Conservation (phyloP, 2,888 invertebrate species). For the Neoscelio sp. region DNA sequence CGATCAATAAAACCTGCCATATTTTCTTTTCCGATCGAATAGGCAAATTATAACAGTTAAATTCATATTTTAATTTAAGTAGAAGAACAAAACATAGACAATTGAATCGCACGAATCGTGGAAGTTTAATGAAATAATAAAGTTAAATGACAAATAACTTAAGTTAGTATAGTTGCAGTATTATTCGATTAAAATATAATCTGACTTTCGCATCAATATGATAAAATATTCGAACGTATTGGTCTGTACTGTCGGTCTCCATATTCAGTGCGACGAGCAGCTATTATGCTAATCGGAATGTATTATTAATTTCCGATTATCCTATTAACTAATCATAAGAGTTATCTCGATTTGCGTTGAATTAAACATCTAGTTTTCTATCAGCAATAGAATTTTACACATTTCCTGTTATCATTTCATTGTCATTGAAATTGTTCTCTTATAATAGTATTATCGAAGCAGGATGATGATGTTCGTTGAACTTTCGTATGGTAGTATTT, state of each 20-base stretch:
- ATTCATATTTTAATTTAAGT: too few species aligned
- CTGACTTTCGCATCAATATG: constrained; percentile 9
- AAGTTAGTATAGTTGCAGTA: not conserved
- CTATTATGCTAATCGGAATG: constrained; percentile 12
- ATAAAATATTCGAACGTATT: constrained; percentile 7
- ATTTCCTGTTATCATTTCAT: too few species aligned
- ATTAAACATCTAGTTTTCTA: too few species aligned
- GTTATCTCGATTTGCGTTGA: not conserved
- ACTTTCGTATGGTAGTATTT: too few species aligned
- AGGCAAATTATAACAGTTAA: too few species aligned
- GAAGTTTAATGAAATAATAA: constrained; percentile 13
- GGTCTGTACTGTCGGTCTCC: too few species aligned
- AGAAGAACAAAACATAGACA: too few species aligned
- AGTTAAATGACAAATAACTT: constrained; percentile 17
- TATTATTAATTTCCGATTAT: constrained; percentile 21
- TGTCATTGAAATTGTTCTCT: not conserved
- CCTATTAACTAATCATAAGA: constrained; percentile 16
- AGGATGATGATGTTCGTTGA: constrained; percentile 1
- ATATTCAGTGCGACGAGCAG: constrained; percentile 1
- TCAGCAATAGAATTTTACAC: too few species aligned
- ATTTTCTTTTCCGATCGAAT: too few species aligned
- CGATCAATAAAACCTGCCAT: too few species aligned
- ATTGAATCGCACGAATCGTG: constrained; percentile 1
- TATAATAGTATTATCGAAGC: not conserved
- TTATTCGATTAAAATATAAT: constrained; percentile 19